phyloP scores from a whole-genome alignment of 2,113 vertebrate genomes.

The Odontesthes bonariensis region DNA sequence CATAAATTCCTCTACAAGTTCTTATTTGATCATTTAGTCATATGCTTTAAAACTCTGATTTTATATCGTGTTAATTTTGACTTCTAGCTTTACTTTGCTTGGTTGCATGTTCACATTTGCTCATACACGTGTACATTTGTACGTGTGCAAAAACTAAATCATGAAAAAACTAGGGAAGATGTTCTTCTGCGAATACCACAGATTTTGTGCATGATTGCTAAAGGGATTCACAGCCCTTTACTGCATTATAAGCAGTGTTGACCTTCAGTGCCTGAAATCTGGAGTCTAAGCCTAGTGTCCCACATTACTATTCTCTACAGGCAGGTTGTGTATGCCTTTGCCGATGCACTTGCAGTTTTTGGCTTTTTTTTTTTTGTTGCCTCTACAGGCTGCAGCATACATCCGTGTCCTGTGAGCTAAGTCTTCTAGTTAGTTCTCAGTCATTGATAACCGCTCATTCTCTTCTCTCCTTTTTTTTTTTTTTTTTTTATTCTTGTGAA shows the following conservation, averaged over 20 bases:
- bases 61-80: too few species aligned
- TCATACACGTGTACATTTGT: too few species aligned
- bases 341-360: slow-evolving; percentile 5
- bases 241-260: slow-evolving; percentile 14
- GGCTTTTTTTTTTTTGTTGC: neutral
- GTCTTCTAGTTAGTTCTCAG: neutral
- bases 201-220: neutral
- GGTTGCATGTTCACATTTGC: too few species aligned
- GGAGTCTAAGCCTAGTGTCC: neutral
- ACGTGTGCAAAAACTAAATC: too few species aligned
- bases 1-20: too few species aligned
- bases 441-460: slow-evolving; percentile 13
- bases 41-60: too few species aligned
- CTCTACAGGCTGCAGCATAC: neutral
- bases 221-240: neutral
- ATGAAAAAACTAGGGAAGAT: too few species aligned
- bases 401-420: neutral
- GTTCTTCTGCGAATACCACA: neutral
- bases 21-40: too few species aligned
- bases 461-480: slow-evolving; percentile 12
- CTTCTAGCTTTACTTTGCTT: too few species aligned
- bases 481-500: slow-evolving; percentile 28
- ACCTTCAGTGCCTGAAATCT: slow-evolving; percentile 50
- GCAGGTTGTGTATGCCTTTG: slow-evolving; percentile 7
- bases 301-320: slow-evolving; percentile 57